Conservation (phyloP, 2,797 vertebrate species). For the Enteromius trimaculatus region DNA sequence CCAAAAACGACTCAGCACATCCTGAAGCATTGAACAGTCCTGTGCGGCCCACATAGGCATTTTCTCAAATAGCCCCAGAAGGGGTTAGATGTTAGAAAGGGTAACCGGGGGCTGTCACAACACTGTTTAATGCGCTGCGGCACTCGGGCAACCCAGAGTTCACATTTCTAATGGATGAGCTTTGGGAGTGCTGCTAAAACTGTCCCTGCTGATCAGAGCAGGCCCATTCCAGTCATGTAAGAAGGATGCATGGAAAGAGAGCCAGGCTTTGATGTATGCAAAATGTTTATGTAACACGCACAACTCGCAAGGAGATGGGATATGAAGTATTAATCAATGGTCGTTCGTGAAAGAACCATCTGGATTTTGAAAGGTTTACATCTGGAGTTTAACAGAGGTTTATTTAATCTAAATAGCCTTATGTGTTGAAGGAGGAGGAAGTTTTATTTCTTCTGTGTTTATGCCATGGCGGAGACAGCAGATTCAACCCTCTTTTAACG, state of each 20-base stretch:
- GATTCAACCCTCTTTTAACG: background rate
- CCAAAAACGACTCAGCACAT: conserved; percentile 30
- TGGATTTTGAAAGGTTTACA: conserved; percentile 51
- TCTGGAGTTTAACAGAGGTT: conserved; percentile 61
- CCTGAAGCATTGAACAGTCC: conserved; percentile 54
- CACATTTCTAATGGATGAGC: conserved; percentile 65
- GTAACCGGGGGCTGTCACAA: conserved; percentile 62
- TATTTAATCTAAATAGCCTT: conserved; percentile 53
- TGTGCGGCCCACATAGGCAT: conserved; percentile 63
- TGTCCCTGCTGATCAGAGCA: conserved; percentile 11
- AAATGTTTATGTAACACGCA: conserved; percentile 41
- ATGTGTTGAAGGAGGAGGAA: conserved; percentile 65
- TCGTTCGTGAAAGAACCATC: conserved; percentile 54
- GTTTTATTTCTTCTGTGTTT: conserved; percentile 66
- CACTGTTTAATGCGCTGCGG: conserved; percentile 61
- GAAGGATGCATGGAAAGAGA: conserved; percentile 4
- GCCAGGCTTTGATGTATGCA: conserved; percentile 43
- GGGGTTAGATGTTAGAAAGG: conserved; percentile 61
- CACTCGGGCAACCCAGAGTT: conserved; percentile 53
- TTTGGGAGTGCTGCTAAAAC: conserved; percentile 47
- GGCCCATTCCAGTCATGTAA: background rate
- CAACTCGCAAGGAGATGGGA: background rate
- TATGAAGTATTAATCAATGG: conserved; percentile 30
- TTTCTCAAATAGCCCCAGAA: conserved; percentile 63
- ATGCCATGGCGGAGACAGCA: conserved; percentile 33